Base-by-base conservation (phyloP, 2,797 vertebrate genomes). In the Pangasius macronema region DNA sequence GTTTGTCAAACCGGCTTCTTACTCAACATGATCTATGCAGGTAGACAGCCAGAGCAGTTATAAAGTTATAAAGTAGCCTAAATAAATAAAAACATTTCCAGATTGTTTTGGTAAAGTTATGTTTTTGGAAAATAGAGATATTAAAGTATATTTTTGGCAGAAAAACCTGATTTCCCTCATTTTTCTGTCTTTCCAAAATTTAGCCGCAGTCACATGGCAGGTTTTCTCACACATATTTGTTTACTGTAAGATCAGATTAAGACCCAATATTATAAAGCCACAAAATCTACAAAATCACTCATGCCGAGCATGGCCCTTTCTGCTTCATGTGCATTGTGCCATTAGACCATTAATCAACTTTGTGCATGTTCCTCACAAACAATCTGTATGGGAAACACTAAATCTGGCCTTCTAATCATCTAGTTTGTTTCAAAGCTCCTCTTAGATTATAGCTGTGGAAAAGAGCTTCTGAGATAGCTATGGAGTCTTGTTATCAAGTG, bases 341-440 rank as follows among this genome's bases (percentile, higher is more conserved):
- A 39, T 82, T 42, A 61, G 27, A 82, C 57, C 24, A 46, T 82
- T 18, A 63, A 63, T 63, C 36, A 61, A n/a, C 57, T 42, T 42
- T 61, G 55, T 61, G 36, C 16, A 59, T 27, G 24, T 22, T 63
- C 24, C 39, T 82, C 79, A 39, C 53, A 57, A 63, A 75, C 36
- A 73, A 83, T 90, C 79, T 87, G 16, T 72, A 33, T 46, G 63
- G 68, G 14, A 75, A 85, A 39, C 72, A 27, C 5, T 49, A 51
- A 67, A 80, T 10, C 57, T 46, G 20, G 1, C 16, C 79, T 42
- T 73, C 39, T 59, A 73, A 68, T 87, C 30, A 46, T 73, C 67
- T 81, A 13, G 39, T 81, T 89, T 82, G 59, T 77, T 84, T 87
- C 82, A 46, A 84, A 53, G 46, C 20, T 14, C 36, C 57, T 88